phyloP scores from a whole-genome alignment of 2,797 vertebrate species.

The Cryptoprocta ferox region DNA sequence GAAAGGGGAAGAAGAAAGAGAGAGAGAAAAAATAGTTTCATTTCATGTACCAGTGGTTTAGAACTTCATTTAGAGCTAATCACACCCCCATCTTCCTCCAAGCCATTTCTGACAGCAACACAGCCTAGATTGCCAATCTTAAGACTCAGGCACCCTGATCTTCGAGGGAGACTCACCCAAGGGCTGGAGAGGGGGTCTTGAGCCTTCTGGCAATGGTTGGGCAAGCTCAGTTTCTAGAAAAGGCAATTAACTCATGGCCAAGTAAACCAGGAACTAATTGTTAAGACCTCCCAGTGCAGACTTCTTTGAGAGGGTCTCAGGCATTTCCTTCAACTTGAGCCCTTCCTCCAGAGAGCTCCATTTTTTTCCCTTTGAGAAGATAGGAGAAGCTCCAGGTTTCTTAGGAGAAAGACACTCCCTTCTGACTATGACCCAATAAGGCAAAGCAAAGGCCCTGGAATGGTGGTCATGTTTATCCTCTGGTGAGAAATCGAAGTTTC shows the following conservation, averaged over 20 bases:
- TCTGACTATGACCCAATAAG: not conserved
- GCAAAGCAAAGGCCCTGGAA: not conserved
- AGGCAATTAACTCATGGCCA: not conserved
- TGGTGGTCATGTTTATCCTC: not conserved
- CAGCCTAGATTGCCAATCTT: slow-evolving; percentile 61
- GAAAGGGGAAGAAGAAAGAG: slow-evolving; percentile 67
- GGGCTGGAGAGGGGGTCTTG: not conserved
- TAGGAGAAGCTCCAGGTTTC: not conserved
- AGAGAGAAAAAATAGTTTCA: slow-evolving; percentile 81
- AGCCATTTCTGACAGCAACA: slow-evolving; percentile 79
- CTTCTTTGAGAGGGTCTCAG: not conserved
- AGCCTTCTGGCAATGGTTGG: not conserved
- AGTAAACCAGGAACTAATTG: not conserved
- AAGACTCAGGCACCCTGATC: not conserved
- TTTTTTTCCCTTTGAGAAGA: not conserved
- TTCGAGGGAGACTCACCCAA: not conserved
- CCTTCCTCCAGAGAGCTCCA: not conserved
- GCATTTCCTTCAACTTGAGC: not conserved
- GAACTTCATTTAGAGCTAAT: slow-evolving; percentile 87
- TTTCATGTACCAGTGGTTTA: slow-evolving; percentile 87
- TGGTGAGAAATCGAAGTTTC: slow-evolving; percentile 7
- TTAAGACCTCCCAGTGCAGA: not conserved
- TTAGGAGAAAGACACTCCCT: not conserved
- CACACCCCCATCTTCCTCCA: slow-evolving; percentile 79
- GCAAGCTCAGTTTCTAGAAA: slow-evolving; percentile 8